Percentiles rank a stretch among this genome's conserved stretches.
Conservation (phyloP, 2,113 vertebrate species). For the Jaculus jaculus region DNA sequence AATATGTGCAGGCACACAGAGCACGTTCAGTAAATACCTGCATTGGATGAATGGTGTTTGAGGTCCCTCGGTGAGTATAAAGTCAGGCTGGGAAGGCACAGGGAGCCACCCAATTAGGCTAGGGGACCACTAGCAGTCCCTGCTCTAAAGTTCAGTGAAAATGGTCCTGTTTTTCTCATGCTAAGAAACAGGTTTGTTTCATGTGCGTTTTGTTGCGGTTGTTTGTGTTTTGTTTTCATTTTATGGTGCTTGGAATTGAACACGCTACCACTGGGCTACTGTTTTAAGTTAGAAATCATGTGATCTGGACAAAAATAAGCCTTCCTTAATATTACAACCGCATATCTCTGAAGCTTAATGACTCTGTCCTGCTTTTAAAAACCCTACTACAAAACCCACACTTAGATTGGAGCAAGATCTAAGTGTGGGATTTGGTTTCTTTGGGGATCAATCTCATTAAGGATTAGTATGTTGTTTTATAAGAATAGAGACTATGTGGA, state of each 20-base stretch:
- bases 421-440: not conserved
- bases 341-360: conserved; percentile 44
- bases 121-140: not conserved
- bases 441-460: conserved; percentile 8
- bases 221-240: not conserved
- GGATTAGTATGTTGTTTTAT: conserved; percentile 8
- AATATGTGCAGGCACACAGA: not conserved
- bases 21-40: not conserved
- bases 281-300: not conserved
- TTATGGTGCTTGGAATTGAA: not conserved
- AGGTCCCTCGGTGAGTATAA: not conserved
- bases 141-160: not conserved
- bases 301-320: not conserved
- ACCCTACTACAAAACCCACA: conserved; percentile 29
- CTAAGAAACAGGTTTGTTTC: not conserved
- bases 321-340: not conserved
- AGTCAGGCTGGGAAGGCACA: not conserved
- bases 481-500: not conserved
- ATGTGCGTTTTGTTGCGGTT: not conserved
- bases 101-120: not conserved
- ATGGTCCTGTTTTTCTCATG: not conserved
- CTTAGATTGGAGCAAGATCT: not conserved
- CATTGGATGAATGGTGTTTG: not conserved
- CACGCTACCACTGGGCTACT: not conserved
- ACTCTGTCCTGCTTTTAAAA: not conserved